Conservation (phyloP, 2,113 vertebrate genomes). For the Cinclus mexicanus region DNA sequence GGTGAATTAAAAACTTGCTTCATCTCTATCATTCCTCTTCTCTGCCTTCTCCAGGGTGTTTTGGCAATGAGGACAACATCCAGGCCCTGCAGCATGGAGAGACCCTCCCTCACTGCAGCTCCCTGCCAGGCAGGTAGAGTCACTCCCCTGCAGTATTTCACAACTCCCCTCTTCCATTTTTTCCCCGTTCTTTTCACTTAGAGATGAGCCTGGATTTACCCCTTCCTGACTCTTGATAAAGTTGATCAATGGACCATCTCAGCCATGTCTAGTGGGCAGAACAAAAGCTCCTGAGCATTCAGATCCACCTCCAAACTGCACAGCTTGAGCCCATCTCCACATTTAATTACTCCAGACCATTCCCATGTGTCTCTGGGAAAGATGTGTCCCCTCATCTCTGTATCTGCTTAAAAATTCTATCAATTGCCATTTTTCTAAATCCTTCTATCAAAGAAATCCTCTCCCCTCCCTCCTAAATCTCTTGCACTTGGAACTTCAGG, state of each 20-base stretch:
- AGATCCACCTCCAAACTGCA: background rate
- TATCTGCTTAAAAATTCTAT: slow-evolving; percentile 18
- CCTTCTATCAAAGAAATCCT: slow-evolving; percentile 45
- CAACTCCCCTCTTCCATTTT: background rate
- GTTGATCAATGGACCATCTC: background rate
- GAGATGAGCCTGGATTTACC: background rate
- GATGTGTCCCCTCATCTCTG: background rate
- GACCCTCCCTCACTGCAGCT: background rate
- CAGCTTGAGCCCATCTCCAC: slow-evolving; percentile 55
- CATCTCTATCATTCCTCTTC: background rate
- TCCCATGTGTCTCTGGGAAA: slow-evolving; percentile 12
- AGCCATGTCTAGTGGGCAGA: background rate
- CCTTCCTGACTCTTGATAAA: background rate
- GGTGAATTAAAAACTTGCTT: background rate
- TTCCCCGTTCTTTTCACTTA: background rate
- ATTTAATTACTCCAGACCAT: slow-evolving; percentile 26
- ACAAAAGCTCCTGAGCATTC: background rate
- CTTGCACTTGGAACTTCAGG: slow-evolving; percentile 44
- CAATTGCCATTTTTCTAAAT: background rate
- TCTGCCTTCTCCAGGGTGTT: background rate
- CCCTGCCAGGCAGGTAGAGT: background rate
- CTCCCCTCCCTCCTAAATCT: slow-evolving; percentile 25
- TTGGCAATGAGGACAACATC: background rate
- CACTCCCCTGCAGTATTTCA: background rate
- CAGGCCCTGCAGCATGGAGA: background rate